Conservation (phyloP, 2,888 invertebrate genomes). For the Thereva unica region DNA sequence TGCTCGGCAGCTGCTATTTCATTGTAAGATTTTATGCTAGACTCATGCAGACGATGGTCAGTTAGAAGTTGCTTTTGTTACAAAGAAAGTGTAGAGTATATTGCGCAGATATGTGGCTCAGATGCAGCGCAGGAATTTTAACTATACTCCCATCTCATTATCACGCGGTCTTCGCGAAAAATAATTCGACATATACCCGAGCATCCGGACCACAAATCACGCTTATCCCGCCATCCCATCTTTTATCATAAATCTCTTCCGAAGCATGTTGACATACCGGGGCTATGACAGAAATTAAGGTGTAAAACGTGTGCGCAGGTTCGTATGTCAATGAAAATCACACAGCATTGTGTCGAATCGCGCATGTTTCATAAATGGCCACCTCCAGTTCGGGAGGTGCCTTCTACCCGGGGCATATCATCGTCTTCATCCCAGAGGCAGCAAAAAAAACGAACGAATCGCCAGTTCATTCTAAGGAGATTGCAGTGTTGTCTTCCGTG, state of each 20-base stretch:
- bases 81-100: too few species aligned
- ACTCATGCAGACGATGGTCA: too few species aligned
- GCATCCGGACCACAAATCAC: conserved; percentile 22
- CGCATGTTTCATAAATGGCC: neutral
- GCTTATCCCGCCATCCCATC: conserved; percentile 14
- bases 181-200: conserved; percentile 32
- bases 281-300: conserved; percentile 26
- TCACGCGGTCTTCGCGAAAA: neutral
- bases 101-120: too few species aligned
- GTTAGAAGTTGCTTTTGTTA: too few species aligned
- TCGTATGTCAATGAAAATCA: conserved; percentile 31
- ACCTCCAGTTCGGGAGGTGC: neutral
- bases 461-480: conserved; percentile 14
- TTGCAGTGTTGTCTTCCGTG: conserved; percentile 32
- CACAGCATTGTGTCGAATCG: conserved; percentile 20
- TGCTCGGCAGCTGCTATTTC: too few species aligned
- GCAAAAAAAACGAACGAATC: neutral
- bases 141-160: conserved; percentile 21
- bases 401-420: neutral
- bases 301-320: conserved; percentile 20
- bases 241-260: conserved; percentile 31
- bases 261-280: conserved; percentile 20
- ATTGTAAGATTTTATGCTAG: too few species aligned
- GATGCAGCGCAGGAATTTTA: too few species aligned
- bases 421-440: neutral